Evolutionary conservation across 2,888 invertebrate species (phyloP).

Genomic region (Aleiodes alternator): DNA sequence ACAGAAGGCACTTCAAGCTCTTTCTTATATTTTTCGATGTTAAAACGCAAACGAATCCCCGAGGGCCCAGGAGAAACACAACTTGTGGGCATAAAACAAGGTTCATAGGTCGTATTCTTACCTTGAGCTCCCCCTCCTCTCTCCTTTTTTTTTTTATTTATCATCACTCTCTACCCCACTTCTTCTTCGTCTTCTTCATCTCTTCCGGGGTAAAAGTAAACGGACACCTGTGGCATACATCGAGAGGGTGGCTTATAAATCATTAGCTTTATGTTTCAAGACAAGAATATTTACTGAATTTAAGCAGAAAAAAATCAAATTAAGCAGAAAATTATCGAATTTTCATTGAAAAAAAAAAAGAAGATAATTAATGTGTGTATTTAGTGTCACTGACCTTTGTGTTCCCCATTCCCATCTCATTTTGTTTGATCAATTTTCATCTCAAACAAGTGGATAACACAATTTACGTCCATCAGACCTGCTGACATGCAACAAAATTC

Average conservation of each 20-base stretch:
- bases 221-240: slow-evolving; percentile 12
- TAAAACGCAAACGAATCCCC: slow-evolving; percentile 30
- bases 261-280: neutral
- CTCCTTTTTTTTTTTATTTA: neutral
- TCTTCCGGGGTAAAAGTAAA: slow-evolving; percentile 32
- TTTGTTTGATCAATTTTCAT: slow-evolving; percentile 16
- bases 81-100: slow-evolving; percentile 21
- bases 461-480: slow-evolving; percentile 30
- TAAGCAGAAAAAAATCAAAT: neutral
- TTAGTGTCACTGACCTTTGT: slow-evolving; percentile 5
- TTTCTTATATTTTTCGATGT: slow-evolving; percentile 32
- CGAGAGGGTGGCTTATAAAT: neutral
- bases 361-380: too few relatives aligned
- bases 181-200: neutral
- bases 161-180: neutral
- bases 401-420: neutral
- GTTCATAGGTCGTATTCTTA: slow-evolving; percentile 34
- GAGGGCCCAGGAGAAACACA: neutral
- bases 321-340: too few relatives aligned
- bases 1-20: slow-evolving; percentile 25
- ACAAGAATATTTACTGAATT: neutral
- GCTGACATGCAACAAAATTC: slow-evolving; percentile 21
- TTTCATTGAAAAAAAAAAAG: too few relatives aligned
- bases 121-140: neutral
- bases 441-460: slow-evolving; percentile 28